Base-by-base conservation (phyloP, 2,113 vertebrate species). In the Mormoops blainvillei region DNA sequence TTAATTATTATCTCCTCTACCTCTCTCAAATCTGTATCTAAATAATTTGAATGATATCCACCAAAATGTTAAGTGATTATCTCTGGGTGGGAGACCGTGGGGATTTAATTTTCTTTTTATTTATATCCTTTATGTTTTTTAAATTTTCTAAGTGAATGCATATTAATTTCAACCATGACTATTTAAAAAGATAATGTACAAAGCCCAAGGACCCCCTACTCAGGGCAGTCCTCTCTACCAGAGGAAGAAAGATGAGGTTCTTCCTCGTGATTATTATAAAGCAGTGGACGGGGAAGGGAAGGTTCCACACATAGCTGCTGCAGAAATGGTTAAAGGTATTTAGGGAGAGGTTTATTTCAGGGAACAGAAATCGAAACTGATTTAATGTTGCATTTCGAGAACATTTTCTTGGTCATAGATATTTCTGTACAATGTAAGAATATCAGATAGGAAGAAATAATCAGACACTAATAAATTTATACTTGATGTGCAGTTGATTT, bases 351-450 rank as follows among this genome's bases (percentile, higher is more conserved):
- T 36, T 93, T 74, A 6, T 41, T 93, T 89, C 4, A 26, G 70
- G 15, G n/a, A 89, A 78, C 76, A 19, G 56, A 94, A 86, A 74
- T 73, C 82, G 48, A 91, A 87, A 63, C 54, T 12, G 10, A 26
- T 84, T 90, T 84, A 84, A 94, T 85, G 4, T 80, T 74, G 9
- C 83, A 63, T 93, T 78, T 86, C 22, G 92, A 95, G 61, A 89
- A 68, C 1, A 36, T 52, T 68, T 78, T 88, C 71, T 90, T 92
- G 71, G 50, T 54, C 28, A 1, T 54, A 76, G 70, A 43, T 63
- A 95, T 48, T 87, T 95, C 41, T 81, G 16, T 90, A 31, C 14
- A 73, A 18, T 87, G 11, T 90, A 58, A 70, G 38, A 82, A 26
- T 93, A 74, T 54, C 71, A 54, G 20, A 31, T n/a, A 54, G 56